Evolutionary conservation across 1,140 invertebrate species (phyloP).

Genomic region (Capitella teleta): DNA sequence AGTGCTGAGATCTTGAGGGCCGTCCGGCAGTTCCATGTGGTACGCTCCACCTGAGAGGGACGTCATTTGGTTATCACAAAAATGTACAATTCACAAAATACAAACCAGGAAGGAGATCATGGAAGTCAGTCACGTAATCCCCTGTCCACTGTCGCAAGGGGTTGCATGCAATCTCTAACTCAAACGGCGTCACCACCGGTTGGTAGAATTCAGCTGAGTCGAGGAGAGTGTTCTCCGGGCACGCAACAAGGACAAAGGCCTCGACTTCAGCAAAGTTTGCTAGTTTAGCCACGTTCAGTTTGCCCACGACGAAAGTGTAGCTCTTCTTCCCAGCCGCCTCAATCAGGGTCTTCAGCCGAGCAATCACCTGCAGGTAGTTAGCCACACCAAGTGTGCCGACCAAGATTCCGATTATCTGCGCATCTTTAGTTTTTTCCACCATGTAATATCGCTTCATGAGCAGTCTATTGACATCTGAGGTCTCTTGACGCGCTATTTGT

Average conservation of each 20-base stretch:
- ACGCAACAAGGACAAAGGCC: constrained; percentile 78
- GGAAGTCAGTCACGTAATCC: constrained; percentile 65
- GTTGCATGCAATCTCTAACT: constrained; percentile 77
- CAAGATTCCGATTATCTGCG: constrained; percentile 71
- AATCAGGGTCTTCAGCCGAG: constrained; percentile 59
- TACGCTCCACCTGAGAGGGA: constrained; percentile 19
- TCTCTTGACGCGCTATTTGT: constrained; percentile 21
- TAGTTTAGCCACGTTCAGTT: constrained; percentile 80
- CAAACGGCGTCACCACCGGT: constrained; percentile 81
- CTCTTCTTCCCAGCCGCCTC: constrained; percentile 66
- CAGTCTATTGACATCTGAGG: constrained; percentile 27
- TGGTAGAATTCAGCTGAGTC: constrained; percentile 76
- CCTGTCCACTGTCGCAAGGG: constrained; percentile 48
- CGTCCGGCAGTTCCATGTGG: constrained; percentile 16
- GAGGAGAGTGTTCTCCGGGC: constrained; percentile 71
- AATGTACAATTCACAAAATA: not conserved
- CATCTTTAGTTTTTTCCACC: constrained; percentile 80
- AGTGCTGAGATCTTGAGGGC: constrained; percentile 12
- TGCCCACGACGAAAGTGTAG: constrained; percentile 84
- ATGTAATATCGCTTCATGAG: constrained; percentile 69
- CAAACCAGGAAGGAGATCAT: constrained; percentile 56
- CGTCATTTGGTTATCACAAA: constrained; percentile 1
- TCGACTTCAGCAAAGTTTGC: constrained; percentile 90
- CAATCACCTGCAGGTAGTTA: constrained; percentile 67
- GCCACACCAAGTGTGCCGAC: constrained; percentile 74